Conservation (phyloP, 2,888 invertebrate species). For the Trypoxylon attenuatum region DNA sequence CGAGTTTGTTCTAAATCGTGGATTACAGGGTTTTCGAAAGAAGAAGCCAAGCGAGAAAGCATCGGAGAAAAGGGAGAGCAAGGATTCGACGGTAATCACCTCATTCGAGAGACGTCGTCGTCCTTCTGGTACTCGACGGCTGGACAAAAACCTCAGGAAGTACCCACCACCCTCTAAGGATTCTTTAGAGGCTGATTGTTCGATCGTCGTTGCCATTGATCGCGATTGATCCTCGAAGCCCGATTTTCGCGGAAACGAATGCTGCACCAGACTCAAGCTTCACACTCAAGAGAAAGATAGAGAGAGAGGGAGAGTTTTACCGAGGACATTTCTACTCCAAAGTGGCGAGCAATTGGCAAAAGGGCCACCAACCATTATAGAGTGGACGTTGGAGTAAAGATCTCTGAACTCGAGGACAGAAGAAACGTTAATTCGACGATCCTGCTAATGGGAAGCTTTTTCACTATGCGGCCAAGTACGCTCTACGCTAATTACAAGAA, state of each 20-base stretch:
- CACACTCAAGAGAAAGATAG: slow-evolving; percentile 5
- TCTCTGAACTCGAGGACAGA: neutral
- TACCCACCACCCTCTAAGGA: slow-evolving; percentile 31
- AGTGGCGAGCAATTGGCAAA: slow-evolving; percentile 23
- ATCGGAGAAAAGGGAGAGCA: too few relatives aligned
- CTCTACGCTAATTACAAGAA: neutral
- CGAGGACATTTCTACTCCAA: slow-evolving; percentile 2
- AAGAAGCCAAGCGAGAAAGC: too few relatives aligned
- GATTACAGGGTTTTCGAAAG: too few relatives aligned
- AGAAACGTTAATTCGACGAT: neutral
- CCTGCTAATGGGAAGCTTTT: neutral
- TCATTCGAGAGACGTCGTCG: slow-evolving; percentile 41
- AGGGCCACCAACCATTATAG: neutral
- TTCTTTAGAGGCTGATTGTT: slow-evolving; percentile 44
- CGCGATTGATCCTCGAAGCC: slow-evolving; percentile 27
- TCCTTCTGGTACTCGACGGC: slow-evolving; percentile 33
- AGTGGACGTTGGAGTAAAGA: neutral
- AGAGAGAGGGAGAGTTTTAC: too few relatives aligned
- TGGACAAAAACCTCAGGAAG: slow-evolving; percentile 26
- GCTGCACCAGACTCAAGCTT: slow-evolving; percentile 10
- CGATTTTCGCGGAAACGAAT: slow-evolving; percentile 20
- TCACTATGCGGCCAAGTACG: neutral
- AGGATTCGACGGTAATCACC: slow-evolving; percentile 46
- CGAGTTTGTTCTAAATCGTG: too few relatives aligned
- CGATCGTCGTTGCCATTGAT: slow-evolving; percentile 18